Conservation (phyloP, 2,113 vertebrate species). For the Tamias sibiricus region DNA sequence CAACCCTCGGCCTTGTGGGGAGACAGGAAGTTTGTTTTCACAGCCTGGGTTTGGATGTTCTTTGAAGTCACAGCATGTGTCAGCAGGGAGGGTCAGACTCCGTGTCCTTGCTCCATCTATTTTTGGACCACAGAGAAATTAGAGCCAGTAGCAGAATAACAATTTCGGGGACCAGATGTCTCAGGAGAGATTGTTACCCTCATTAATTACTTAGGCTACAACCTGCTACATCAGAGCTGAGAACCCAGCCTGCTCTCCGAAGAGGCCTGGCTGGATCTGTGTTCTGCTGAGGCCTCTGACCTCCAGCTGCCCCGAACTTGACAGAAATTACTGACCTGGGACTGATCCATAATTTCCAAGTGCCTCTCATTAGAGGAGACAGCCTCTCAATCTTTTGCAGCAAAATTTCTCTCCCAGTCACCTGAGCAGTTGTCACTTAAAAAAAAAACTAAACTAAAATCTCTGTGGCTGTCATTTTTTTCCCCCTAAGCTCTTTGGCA, state of each 20-base stretch:
- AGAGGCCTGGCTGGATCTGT: slow-evolving; percentile 54
- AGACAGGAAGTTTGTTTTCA: neutral
- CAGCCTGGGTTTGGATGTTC: neutral
- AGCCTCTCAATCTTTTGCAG: slow-evolving; percentile 81
- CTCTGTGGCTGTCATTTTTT: slow-evolving; percentile 43
- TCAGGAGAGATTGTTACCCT: slow-evolving; percentile 69
- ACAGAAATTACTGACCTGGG: slow-evolving; percentile 83
- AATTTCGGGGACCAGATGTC: slow-evolving; percentile 79
- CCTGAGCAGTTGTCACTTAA: slow-evolving; percentile 81
- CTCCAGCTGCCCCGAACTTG: slow-evolving; percentile 78
- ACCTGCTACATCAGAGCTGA: slow-evolving; percentile 71
- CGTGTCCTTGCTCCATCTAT: slow-evolving; percentile 66
- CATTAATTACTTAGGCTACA: slow-evolving; percentile 80
- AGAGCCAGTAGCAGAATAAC: slow-evolving; percentile 51
- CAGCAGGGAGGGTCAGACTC: slow-evolving; percentile 54
- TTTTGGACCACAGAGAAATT: slow-evolving; percentile 63
- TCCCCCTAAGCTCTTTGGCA: slow-evolving; percentile 4
- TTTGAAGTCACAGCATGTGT: neutral
- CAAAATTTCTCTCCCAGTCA: slow-evolving; percentile 78
- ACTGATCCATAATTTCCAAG: slow-evolving; percentile 80
- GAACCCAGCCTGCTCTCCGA: slow-evolving; percentile 26
- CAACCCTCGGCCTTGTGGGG: accelerated
- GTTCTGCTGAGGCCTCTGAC: slow-evolving; percentile 82
- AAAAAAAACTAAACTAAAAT: slow-evolving; percentile 58
- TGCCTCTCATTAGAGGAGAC: slow-evolving; percentile 80